Conservation (phyloP, 2,888 invertebrate genomes). For the Trisateles emortualis region DNA sequence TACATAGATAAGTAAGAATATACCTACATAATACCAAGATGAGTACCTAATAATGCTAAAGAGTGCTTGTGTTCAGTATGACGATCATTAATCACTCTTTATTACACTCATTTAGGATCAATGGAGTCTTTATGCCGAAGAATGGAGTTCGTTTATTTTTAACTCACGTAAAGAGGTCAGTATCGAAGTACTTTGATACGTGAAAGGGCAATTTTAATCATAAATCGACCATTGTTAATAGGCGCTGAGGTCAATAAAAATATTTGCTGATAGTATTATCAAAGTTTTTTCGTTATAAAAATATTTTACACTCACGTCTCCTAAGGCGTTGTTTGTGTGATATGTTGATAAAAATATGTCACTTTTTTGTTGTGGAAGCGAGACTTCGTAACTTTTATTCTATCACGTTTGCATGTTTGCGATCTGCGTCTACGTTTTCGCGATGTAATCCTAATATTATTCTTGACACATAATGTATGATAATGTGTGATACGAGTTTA, state of each 20-base stretch:
- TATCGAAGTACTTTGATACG: conserved; percentile 48
- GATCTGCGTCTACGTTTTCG: no score
- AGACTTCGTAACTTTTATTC: no score
- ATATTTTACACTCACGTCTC: no score
- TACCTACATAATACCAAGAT: conserved; percentile 43
- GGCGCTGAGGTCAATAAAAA: conserved; percentile 1
- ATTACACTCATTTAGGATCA: conserved; percentile 73
- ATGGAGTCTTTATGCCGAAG: conserved; percentile 66
- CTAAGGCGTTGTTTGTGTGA: no score
- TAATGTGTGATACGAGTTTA: no score
- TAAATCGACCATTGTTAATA: conserved; percentile 12
- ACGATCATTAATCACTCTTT: conserved; percentile 73
- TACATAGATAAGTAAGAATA: neutral
- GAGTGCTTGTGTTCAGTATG: conserved; percentile 58
- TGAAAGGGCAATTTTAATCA: conserved; percentile 38
- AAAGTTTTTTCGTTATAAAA: no score
- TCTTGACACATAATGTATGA: no score
- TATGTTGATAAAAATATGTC: no score
- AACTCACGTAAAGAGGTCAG: conserved; percentile 57
- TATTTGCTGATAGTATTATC: neutral
- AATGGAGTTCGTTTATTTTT: conserved; percentile 67
- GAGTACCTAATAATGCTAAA: conserved; percentile 41
- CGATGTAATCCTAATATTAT: no score
- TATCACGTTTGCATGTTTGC: no score
- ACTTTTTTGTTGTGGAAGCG: no score